Conservation (phyloP, 2,113 vertebrate species). For the Sitta europaea region DNA sequence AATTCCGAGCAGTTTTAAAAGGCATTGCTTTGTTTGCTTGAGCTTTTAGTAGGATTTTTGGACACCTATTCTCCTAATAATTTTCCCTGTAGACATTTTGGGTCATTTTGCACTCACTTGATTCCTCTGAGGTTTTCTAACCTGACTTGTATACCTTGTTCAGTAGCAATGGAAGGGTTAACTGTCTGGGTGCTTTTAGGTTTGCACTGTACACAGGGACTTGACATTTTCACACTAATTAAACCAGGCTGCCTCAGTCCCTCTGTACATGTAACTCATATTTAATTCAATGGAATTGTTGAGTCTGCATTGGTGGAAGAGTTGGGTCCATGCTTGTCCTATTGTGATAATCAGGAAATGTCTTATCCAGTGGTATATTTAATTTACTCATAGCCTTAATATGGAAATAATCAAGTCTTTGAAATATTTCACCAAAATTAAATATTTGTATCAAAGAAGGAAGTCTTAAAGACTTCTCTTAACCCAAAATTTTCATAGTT, state of each 20-base stretch:
- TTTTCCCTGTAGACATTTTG: neutral
- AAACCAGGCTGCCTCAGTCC: constrained; percentile 21
- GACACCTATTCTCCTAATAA: neutral
- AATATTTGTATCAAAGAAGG: neutral
- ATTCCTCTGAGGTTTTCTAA: neutral
- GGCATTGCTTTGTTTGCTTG: neutral
- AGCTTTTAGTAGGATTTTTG: neutral
- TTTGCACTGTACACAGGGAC: constrained; percentile 3
- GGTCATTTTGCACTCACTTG: neutral
- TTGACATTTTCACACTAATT: constrained; percentile 63
- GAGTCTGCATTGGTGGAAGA: neutral
- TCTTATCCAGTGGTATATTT: neutral
- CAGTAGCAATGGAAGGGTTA: neutral
- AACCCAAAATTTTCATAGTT: neutral
- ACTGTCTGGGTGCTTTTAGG: constrained; percentile 1
- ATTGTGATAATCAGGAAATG: neutral
- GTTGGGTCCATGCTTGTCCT: neutral
- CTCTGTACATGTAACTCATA: constrained; percentile 53
- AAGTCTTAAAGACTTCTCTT: neutral
- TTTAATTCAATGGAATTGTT: constrained; percentile 55
- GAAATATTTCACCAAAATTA: neutral
- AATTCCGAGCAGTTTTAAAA: neutral
- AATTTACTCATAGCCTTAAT: neutral
- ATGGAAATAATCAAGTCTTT: neutral
- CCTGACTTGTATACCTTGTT: neutral